Conservation (phyloP, 2,797 vertebrate species). For the Taeniopygia guttata region DNA sequence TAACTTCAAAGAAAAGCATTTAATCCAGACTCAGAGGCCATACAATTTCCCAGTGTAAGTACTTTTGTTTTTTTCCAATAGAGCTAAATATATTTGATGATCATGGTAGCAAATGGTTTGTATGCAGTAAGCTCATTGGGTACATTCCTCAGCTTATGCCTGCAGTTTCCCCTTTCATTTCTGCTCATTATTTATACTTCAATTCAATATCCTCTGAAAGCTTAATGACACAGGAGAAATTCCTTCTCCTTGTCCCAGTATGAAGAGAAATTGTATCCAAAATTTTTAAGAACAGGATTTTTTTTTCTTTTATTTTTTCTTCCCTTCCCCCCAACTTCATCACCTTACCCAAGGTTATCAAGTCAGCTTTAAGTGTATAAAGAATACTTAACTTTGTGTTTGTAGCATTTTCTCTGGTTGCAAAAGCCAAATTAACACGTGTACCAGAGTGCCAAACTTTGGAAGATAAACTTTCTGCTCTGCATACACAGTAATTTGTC, state of each 20-base stretch:
- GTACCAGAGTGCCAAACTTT: not conserved
- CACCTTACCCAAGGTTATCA: not conserved
- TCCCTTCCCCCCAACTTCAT: fast-evolving
- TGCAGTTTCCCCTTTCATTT: not conserved
- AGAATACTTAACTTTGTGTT: not conserved
- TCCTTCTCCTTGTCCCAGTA: not conserved
- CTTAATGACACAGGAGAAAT: not conserved
- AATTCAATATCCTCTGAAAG: not conserved
- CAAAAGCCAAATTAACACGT: not conserved
- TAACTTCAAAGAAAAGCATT: not conserved
- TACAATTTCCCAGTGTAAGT: not conserved
- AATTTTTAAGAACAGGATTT: not conserved
- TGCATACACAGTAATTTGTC: not conserved
- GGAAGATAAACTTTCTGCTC: not conserved
- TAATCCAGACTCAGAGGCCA: not conserved
- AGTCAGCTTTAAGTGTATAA: not conserved
- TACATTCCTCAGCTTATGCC: not conserved
- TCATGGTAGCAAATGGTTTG: not conserved
- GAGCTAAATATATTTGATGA: not conserved
- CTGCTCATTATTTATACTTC: not conserved
- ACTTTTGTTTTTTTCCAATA: not conserved
- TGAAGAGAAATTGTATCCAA: not conserved
- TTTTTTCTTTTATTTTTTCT: fast-evolving
- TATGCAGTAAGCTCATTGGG: not conserved
- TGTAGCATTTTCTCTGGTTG: not conserved